Evolutionary conservation across 2,797 vertebrate species (phyloP).

Genomic region (Pangasius larnaudii): DNA sequence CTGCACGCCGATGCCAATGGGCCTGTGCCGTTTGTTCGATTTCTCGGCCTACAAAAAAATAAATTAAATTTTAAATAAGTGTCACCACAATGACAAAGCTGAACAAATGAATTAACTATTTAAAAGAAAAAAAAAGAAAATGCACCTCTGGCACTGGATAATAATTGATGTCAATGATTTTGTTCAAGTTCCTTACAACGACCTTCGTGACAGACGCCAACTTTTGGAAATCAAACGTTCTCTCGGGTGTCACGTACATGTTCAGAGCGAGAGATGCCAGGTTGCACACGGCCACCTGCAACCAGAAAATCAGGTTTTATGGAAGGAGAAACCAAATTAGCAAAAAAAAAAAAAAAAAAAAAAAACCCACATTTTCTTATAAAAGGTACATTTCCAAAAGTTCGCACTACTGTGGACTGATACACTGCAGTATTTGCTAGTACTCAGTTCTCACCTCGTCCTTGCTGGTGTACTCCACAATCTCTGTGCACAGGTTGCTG

Average conservation of each 20-base stretch:
- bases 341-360: neutral
- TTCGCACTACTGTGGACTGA: neutral
- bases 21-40: slow-evolving; percentile 92
- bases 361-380: neutral
- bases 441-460: slow-evolving; percentile 82
- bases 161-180: slow-evolving; percentile 95
- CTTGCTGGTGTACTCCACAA: slow-evolving; percentile 91
- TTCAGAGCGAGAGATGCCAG: slow-evolving; percentile 95
- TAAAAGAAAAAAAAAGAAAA: neutral
- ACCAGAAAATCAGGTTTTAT: neutral
- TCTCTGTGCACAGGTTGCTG: slow-evolving; percentile 96
- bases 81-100: neutral
- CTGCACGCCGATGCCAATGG: slow-evolving; percentile 95
- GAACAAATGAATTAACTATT: neutral
- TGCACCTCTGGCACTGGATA: slow-evolving; percentile 89
- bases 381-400: neutral
- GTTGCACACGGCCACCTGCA: slow-evolving; percentile 87
- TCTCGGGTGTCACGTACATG: slow-evolving; percentile 93
- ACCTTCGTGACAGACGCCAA: slow-evolving; percentile 89
- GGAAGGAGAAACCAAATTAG: neutral
- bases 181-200: slow-evolving; percentile 92
- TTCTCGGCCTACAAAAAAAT: slow-evolving; percentile 73
- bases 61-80: too few species aligned
- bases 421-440: neutral
- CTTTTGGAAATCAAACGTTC: slow-evolving; percentile 88